Conservation (phyloP, 2,113 vertebrate species). For the Catagonus wagneri region DNA sequence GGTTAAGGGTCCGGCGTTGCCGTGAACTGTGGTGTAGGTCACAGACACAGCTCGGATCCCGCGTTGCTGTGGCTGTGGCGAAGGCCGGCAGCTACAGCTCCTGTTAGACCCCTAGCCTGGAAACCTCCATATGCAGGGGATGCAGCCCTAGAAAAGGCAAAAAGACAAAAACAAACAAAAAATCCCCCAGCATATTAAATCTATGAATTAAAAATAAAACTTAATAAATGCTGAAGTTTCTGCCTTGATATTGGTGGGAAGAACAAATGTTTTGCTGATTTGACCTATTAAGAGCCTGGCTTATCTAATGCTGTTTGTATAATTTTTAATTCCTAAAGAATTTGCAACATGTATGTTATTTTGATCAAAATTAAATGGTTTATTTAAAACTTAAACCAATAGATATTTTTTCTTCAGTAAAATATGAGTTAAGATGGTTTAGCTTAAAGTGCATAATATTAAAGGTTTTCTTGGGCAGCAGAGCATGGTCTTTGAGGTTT, state of each 20-base stretch:
- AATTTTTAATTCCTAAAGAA: not conserved
- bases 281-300: not conserved
- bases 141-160: no score
- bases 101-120: no score
- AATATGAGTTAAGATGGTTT: not conserved
- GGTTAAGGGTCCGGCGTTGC: no score
- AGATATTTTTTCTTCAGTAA: conserved; percentile 41
- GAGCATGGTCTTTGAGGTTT: not conserved
- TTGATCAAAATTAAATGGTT: conserved; percentile 8
- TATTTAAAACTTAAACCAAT: conserved; percentile 33
- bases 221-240: not conserved
- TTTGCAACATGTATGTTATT: not conserved
- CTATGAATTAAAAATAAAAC: not conserved
- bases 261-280: not conserved
- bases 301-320: not conserved
- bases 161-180: no score
- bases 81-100: no score
- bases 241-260: not conserved
- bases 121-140: no score
- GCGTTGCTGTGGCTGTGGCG: no score
- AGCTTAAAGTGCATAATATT: not conserved
- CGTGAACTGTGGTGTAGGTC: no score
- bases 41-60: no score
- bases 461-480: not conserved
- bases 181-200: not conserved